Base-by-base conservation (phyloP, 2,888 invertebrate species). In the Cataglyphis altisquamis region DNA sequence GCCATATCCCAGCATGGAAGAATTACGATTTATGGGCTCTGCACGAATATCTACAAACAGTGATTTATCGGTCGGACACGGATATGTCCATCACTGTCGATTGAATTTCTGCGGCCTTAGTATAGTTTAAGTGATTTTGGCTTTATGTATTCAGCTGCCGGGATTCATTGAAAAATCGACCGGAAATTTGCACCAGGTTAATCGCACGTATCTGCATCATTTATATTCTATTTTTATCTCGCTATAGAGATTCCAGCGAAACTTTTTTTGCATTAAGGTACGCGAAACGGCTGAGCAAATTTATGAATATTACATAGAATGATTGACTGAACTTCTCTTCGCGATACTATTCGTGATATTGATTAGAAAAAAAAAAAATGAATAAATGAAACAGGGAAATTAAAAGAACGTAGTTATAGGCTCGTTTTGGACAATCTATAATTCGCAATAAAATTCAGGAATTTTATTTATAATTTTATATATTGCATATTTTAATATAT, bases 261-360 rank as follows among this genome's bases (percentile, higher is more conserved):
- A 88, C 85, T 89, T 88, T 88, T 89, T 88, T 89, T 87, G 85
- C 85, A 89, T 88, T 84, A 87, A 81, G 70, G 84, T 87, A 84
- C 64, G 25, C 25, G 84, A 86, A 73, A 82, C 63, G 81, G 45
- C n/a, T 41, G 39, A 41, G 77, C 66, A 81, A 85, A 89, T 87
- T 87, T 73, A 85, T 73, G 66, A 75, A 74, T 68, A 63, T 45
- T 64, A 77, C 82, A 72, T 82, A 77, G 82, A 72, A 66, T 75
- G 57, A 83, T 73, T 74, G 64, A 57, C 57, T 29, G 39, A 39
- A 39, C 52, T 67, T 57, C 21, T 52, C 36, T 36, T 55, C 52
- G 29, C n/a, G 64, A 77, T 88, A 72, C 74, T 86, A 68, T 25
- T 25, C 81, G 78, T 82, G 74, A 88, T 86, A 67, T 55, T 25